phyloP scores from a whole-genome alignment of 2,113 vertebrate species.

The cattle (Bos taurus) region ARS-UCD2.0 NC_037357.1:100437001-100437500 shows the following conservation, averaged over 20 bases:
- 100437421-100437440: neutral
- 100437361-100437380: constrained; percentile 18
- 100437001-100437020: no score
- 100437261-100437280: neutral
- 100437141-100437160: no score
- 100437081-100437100: no score
- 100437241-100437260: neutral
- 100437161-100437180: no score
- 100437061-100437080: no score
- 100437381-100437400: neutral
- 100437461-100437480: neutral
- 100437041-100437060: no score
- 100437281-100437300: constrained; percentile 1
- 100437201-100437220: neutral
- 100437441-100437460: neutral
- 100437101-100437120: no score
- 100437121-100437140: no score
- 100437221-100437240: neutral
- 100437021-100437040: no score
- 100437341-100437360: neutral
- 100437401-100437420: constrained; percentile 7
- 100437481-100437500: neutral
- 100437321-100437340: neutral
- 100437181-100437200: no score
- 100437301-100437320: neutral